A percentile compares a stretch with the other conserved stretches of the same genome.
Evolutionary conservation across 2,888 invertebrate genomes (phyloP).

Genomic region (Acronicta alni): DNA sequence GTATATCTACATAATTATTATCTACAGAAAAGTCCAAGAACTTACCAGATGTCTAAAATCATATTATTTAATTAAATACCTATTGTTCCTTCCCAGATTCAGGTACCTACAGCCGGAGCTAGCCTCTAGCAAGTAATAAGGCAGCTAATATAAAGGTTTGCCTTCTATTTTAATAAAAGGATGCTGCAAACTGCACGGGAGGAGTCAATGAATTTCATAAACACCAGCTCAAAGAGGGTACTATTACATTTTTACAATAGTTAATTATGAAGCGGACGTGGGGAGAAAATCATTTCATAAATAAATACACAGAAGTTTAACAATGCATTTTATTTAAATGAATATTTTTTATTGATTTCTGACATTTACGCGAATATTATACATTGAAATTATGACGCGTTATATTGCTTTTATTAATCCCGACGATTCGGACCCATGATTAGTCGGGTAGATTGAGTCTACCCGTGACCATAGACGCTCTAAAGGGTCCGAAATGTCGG

Average conservation of each 20-base stretch:
- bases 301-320: conserved; percentile 3
- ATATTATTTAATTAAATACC: neutral
- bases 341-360: too few relatives aligned
- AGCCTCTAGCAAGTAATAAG: conserved; percentile 9
- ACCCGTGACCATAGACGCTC: too few relatives aligned
- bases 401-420: too few relatives aligned
- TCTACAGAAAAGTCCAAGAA: too few relatives aligned
- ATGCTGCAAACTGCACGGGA: conserved; percentile 28
- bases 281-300: neutral
- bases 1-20: too few relatives aligned
- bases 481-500: too few relatives aligned
- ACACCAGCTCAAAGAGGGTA: conserved; percentile 14
- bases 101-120: neutral
- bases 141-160: conserved; percentile 8
- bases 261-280: conserved; percentile 18
- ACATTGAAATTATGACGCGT: too few relatives aligned
- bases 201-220: conserved; percentile 24
- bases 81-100: neutral
- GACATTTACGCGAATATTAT: too few relatives aligned
- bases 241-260: conserved; percentile 19
- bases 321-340: too few relatives aligned
- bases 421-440: too few relatives aligned
- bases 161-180: conserved; percentile 38
- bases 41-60: too few relatives aligned
- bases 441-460: too few relatives aligned